Percentiles rank a stretch among this genome's conserved stretches.
phyloP scores from a whole-genome alignment of 2,797 vertebrate genomes.

The Hoplostethus mediterraneus region DNA sequence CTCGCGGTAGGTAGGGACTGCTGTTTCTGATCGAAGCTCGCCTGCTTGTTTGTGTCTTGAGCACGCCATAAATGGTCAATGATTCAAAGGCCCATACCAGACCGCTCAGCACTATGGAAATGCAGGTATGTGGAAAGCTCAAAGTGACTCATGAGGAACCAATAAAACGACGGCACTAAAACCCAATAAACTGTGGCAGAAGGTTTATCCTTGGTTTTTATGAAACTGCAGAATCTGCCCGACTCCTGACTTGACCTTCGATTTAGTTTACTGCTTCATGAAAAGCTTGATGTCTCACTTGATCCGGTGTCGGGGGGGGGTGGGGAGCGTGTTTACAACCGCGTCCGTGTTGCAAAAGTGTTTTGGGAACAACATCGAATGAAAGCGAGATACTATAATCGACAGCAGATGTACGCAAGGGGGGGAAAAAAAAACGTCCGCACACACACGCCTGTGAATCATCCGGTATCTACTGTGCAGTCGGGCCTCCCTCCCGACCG shows the following conservation, averaged over 20 bases:
- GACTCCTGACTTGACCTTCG: slow-evolving; percentile 50
- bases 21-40: slow-evolving; percentile 71
- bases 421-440: slow-evolving; percentile 56
- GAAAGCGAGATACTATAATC: slow-evolving; percentile 58
- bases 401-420: slow-evolving; percentile 66
- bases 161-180: slow-evolving; percentile 64
- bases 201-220: slow-evolving; percentile 47
- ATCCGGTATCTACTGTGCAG: slow-evolving; percentile 38
- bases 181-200: slow-evolving; percentile 51
- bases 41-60: slow-evolving; percentile 44
- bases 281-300: slow-evolving; percentile 52
- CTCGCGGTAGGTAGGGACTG: slow-evolving; percentile 64
- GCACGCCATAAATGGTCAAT: slow-evolving; percentile 80
- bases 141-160: slow-evolving; percentile 52
- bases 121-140: slow-evolving; percentile 54
- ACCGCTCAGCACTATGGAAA: slow-evolving; percentile 70
- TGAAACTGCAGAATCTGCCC: slow-evolving; percentile 41
- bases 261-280: slow-evolving; percentile 44
- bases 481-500: slow-evolving; percentile 23
- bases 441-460: slow-evolving; percentile 65
- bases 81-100: slow-evolving; percentile 63
- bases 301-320: no score
- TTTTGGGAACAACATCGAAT: slow-evolving; percentile 40
- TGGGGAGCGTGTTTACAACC: slow-evolving; percentile 26
- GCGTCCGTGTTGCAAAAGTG: background rate